Percentiles rank a stretch among this genome's conserved stretches.
phyloP scores from a whole-genome alignment of 1,140 invertebrate genomes.

The Pachyrhynchus sulphureomaculatus region DNA sequence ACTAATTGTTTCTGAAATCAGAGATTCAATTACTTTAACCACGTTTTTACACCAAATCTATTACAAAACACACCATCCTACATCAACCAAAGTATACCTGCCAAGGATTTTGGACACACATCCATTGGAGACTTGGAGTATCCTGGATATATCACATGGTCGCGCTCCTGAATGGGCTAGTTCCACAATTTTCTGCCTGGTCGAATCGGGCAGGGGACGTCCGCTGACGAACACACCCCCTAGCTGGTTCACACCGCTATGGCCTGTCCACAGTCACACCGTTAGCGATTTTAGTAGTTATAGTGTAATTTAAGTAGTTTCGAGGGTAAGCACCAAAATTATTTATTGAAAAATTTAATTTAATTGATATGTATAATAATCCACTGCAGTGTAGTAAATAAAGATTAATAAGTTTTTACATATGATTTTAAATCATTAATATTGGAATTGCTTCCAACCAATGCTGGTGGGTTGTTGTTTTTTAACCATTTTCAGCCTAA shows the following conservation, averaged over 20 bases:
- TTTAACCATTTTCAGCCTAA: no score
- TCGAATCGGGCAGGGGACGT: constrained; percentile 93
- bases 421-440: no score
- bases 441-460: no score
- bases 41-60: not conserved
- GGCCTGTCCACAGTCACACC: constrained; percentile 66
- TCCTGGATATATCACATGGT: constrained; percentile 97
- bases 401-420: no score
- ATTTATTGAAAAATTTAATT: no score
- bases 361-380: no score
- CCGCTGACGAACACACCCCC: constrained; percentile 98
- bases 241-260: constrained; percentile 97
- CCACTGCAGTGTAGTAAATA: no score
- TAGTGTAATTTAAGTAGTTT: not conserved
- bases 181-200: constrained; percentile 96
- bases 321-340: not conserved
- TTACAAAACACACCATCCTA: not conserved
- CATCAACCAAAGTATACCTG: constrained; percentile 62
- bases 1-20: no score
- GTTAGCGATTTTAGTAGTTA: constrained; percentile 10
- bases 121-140: constrained; percentile 95
- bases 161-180: constrained; percentile 93
- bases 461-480: no score
- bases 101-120: constrained; percentile 94
- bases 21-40: no score